Conservation (phyloP, 2,888 invertebrate species). For the Nephrotoma flavescens region DNA sequence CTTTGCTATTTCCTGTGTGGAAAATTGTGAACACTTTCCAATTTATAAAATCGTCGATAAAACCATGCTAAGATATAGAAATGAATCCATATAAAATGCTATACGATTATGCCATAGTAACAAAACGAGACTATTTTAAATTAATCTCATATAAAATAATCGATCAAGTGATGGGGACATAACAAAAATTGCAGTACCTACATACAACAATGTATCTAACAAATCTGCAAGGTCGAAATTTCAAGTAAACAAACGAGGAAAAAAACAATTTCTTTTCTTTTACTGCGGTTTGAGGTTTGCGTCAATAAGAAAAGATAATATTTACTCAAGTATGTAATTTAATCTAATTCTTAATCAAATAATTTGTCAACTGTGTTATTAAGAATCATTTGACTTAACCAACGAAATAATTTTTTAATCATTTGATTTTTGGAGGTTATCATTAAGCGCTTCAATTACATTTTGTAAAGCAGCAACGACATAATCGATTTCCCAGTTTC, state of each 20-base stretch:
- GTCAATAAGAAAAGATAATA: neutral
- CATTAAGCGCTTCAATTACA: too few species aligned
- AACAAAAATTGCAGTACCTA: neutral
- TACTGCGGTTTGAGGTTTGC: neutral
- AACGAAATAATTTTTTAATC: neutral
- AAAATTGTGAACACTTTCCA: neutral
- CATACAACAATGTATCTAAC: neutral
- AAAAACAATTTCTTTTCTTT: neutral
- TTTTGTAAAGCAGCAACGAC: too few species aligned
- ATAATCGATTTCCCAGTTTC: too few species aligned
- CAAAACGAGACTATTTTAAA: neutral
- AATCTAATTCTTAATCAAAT: neutral
- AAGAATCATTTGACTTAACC: neutral
- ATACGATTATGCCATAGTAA: neutral
- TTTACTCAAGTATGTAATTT: neutral
- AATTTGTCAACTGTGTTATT: neutral
- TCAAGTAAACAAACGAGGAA: neutral
- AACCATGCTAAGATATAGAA: neutral
- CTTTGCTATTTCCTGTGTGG: neutral
- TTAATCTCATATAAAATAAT: neutral
- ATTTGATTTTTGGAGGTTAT: neutral
- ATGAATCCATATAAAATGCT: neutral
- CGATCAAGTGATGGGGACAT: neutral
- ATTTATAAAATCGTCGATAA: neutral
- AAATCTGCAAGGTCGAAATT: neutral